Evolutionary conservation across 2,888 invertebrate species (phyloP).

Genomic region (Laspeyria flexula): DNA sequence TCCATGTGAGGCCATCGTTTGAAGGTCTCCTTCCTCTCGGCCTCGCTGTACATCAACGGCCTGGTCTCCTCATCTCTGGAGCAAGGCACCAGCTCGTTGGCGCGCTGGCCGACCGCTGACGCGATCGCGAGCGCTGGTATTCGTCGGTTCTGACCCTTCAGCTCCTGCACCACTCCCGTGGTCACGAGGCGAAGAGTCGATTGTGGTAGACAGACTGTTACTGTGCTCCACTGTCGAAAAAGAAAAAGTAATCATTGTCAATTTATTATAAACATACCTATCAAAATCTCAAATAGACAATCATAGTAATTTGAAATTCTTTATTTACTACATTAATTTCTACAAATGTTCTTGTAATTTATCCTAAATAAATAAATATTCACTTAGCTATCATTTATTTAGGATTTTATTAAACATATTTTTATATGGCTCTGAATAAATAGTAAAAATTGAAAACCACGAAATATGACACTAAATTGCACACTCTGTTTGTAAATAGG

Average conservation of each 20-base stretch:
- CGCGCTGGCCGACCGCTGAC: conserved; percentile 94
- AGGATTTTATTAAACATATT: too few relatives aligned
- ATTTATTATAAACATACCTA: not conserved
- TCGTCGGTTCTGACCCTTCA: conserved; percentile 92
- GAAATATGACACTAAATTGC: too few relatives aligned
- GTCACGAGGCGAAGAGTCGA: conserved; percentile 92
- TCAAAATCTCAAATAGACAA: too few relatives aligned
- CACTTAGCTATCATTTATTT: too few relatives aligned
- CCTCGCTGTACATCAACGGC: conserved; percentile 95
- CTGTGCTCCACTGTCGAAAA: conserved; percentile 94
- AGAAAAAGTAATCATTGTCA: not conserved
- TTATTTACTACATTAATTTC: too few relatives aligned
- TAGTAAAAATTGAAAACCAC: too few relatives aligned
- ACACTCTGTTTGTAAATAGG: too few relatives aligned
- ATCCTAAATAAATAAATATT: too few relatives aligned
- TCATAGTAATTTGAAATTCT: too few relatives aligned
- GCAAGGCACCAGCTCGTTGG: conserved; percentile 90
- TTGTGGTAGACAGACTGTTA: conserved; percentile 93
- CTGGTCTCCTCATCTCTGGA: conserved; percentile 79
- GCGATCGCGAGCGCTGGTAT: conserved; percentile 95
- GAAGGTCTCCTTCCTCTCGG: conserved; percentile 95
- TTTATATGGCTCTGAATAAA: too few relatives aligned
- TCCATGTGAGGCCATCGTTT: conserved; percentile 98
- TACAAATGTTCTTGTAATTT: too few relatives aligned
- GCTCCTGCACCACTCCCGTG: conserved; percentile 91